Conservation (phyloP, 2,113 vertebrate species). For the Collichthys lucidus region DNA sequence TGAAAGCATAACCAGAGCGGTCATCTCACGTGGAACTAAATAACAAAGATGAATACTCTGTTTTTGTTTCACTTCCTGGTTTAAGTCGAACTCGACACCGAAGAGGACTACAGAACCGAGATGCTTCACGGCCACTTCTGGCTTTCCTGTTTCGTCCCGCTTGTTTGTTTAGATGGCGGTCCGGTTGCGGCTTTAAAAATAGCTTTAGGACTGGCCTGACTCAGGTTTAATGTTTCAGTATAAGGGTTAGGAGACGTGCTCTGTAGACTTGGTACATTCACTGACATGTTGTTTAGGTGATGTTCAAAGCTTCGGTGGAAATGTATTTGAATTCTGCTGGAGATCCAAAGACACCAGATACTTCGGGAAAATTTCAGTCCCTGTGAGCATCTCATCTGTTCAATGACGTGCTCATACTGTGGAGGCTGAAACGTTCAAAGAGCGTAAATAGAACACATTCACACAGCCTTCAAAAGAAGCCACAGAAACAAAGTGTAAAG, state of each 20-base stretch:
- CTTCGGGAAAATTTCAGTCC: not conserved
- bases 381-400: too few relatives aligned
- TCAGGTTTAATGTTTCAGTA: too few relatives aligned
- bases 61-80: slow-evolving; percentile 37
- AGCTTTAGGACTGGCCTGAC: too few relatives aligned
- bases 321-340: not conserved
- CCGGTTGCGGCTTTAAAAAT: not conserved
- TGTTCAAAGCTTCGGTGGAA: not conserved
- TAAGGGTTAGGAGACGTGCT: too few relatives aligned
- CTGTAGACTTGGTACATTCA: too few relatives aligned
- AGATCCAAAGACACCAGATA: not conserved
- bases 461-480: not conserved
- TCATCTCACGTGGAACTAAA: too few relatives aligned
- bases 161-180: too few relatives aligned
- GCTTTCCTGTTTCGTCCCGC: not conserved
- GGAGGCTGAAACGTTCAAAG: not conserved
- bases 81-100: not conserved
- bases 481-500: slow-evolving; percentile 72
- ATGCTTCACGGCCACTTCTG: not conserved
- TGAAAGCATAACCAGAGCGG: too few relatives aligned
- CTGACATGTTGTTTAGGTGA: too few relatives aligned
- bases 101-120: not conserved
- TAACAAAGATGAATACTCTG: too few relatives aligned
- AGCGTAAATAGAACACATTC: not conserved
- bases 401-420: too few relatives aligned